Percentiles rank a stretch among this genome's conserved stretches.
These are phyloP conservation scores for Pandemis cinnamomeana DNA, from an alignment of 2,888 invertebrate species.

Conservation along the genomic window DNA sequence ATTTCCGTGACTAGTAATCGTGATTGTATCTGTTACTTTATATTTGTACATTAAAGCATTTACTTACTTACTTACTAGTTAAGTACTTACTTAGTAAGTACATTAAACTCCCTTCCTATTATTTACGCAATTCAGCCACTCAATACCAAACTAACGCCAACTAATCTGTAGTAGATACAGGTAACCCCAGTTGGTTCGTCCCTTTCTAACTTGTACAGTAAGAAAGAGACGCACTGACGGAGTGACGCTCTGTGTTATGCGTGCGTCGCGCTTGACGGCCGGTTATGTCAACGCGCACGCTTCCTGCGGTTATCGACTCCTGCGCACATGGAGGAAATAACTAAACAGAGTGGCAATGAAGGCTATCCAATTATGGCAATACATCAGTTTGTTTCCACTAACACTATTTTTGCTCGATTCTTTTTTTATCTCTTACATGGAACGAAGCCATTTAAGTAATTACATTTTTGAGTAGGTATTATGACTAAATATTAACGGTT, in stretches of 20 bases:
- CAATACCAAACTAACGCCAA: not conserved
- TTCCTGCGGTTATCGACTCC: slow-evolving; percentile 40
- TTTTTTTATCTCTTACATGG: no score
- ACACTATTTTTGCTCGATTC: no score
- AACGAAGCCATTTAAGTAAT: no score
- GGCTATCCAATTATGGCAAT: no score
- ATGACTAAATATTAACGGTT: no score
- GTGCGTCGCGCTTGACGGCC: slow-evolving; percentile 27
- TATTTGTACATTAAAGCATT: no score
- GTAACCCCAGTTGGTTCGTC: not conserved
- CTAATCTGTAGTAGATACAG: not conserved
- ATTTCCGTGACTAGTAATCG: no score
- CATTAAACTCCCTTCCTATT: slow-evolving; percentile 11
- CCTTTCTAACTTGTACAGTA: not conserved
- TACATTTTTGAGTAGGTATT: no score
- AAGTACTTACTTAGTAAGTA: not conserved
- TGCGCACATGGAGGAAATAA: not conserved
- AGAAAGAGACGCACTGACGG: not conserved
- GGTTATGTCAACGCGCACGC: slow-evolving; percentile 41
- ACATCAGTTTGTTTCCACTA: no score
- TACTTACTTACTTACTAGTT: no score
- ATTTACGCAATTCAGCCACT: slow-evolving; percentile 20
- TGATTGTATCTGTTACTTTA: no score
- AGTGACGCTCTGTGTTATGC: not conserved
- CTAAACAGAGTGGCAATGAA: no score